These are phyloP conservation scores for Campylomormyrus numenius DNA, from an alignment of 2,113 vertebrate genomes.

Conservation along the genomic window DNA sequence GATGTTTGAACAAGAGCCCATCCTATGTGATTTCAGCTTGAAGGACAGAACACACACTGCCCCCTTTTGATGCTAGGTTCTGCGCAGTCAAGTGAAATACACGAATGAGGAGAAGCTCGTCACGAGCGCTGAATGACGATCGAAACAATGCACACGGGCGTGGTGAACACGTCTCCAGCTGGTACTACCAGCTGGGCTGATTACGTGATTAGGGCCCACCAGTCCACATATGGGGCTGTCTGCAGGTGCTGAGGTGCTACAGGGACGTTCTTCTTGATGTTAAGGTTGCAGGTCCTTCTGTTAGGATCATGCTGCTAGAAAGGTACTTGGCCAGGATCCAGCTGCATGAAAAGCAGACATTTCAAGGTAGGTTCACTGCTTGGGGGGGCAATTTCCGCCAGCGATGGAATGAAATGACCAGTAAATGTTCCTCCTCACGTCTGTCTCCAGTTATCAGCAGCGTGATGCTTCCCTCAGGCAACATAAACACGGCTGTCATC, in stretches of 20 bases:
- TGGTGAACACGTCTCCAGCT: background rate
- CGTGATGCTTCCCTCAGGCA: background rate
- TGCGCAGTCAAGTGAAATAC: background rate
- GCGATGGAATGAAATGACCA: background rate
- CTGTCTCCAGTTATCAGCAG: background rate
- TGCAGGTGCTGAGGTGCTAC: background rate
- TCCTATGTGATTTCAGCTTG: background rate
- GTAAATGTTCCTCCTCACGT: background rate
- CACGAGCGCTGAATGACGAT: background rate
- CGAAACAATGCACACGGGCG: background rate
- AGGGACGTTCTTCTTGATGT: background rate
- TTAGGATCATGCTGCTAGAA: background rate
- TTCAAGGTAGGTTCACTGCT: background rate
- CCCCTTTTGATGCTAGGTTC: background rate
- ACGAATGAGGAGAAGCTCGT: background rate
- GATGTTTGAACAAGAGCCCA: background rate
- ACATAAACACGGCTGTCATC: background rate
- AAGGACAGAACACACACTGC: background rate
- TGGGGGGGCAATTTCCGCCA: background rate
- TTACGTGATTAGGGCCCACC: background rate
- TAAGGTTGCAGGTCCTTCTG: background rate
- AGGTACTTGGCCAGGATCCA: background rate
- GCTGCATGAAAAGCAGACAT: background rate
- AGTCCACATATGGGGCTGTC: background rate
- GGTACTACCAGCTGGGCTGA: background rate